Conservation (phyloP, 2,797 vertebrate species). For the Champsocephalus gunnari region DNA sequence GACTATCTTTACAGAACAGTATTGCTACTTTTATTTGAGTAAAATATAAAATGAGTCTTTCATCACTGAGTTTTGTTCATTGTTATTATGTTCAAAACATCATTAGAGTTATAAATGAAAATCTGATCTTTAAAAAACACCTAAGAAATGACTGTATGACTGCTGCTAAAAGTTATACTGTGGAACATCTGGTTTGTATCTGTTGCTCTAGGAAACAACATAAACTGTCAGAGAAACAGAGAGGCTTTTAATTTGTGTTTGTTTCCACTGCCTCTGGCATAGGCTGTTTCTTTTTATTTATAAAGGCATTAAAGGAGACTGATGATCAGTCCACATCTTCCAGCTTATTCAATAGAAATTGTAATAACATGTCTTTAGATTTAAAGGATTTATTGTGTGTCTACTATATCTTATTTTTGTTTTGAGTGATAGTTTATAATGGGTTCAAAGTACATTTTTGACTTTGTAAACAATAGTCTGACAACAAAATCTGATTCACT, state of each 20-base stretch:
- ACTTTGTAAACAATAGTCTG: neutral
- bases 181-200: constrained; percentile 27
- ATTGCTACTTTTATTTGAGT: neutral
- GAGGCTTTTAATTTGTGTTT: neutral
- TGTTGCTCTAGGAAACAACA: constrained; percentile 26
- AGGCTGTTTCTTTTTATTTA: neutral
- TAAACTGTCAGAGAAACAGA: neutral
- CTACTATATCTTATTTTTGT: neutral
- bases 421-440: neutral
- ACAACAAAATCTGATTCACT: neutral
- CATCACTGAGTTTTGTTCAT: neutral
- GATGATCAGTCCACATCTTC: neutral
- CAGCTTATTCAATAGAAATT: neutral
- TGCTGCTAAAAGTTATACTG: constrained; percentile 4
- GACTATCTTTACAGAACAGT: too few relatives aligned
- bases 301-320: neutral
- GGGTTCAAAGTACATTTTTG: neutral
- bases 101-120: neutral
- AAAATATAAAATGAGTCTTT: neutral
- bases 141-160: neutral
- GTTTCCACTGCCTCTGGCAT: neutral
- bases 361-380: neutral
- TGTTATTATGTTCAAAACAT: neutral
- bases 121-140: neutral
- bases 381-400: neutral